These are phyloP conservation scores for Irena cyanogastra DNA, from an alignment of 2,113 vertebrate genomes.

Conservation along the genomic window DNA sequence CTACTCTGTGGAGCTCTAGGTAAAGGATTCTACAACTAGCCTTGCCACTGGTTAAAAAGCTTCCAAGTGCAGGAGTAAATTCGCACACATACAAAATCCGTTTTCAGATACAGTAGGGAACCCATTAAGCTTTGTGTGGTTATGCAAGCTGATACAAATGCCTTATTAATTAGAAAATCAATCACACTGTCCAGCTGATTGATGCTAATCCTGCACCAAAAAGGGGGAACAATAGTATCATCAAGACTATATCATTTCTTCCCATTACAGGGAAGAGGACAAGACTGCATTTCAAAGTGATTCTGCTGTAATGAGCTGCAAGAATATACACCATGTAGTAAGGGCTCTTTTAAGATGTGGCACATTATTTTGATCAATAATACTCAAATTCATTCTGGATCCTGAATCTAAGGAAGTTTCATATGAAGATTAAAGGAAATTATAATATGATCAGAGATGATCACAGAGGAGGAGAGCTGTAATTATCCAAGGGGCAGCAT, in stretches of 20 bases:
- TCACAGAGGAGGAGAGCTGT: background rate
- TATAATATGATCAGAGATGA: background rate
- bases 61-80: conserved; percentile 32
- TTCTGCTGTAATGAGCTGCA: conserved; percentile 64
- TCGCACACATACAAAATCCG: conserved; percentile 39
- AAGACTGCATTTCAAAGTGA: conserved; percentile 64
- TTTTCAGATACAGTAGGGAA: conserved; percentile 58
- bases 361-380: conserved; percentile 50
- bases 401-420: conserved; percentile 10
- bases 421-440: conserved; percentile 38
- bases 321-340: background rate
- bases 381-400: conserved; percentile 32
- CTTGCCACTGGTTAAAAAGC: background rate
- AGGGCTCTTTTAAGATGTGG: conserved; percentile 30
- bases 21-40: background rate
- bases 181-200: conserved; percentile 70
- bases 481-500: conserved; percentile 13
- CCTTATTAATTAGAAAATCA: conserved; percentile 78
- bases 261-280: conserved; percentile 65
- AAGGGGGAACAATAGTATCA: conserved; percentile 61
- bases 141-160: conserved; percentile 69
- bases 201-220: conserved; percentile 58
- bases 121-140: conserved; percentile 60
- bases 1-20: background rate
- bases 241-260: conserved; percentile 73